Evolutionary conservation across 2,888 invertebrate genomes (phyloP).

Genomic region (Lacanobia wlatinum): DNA sequence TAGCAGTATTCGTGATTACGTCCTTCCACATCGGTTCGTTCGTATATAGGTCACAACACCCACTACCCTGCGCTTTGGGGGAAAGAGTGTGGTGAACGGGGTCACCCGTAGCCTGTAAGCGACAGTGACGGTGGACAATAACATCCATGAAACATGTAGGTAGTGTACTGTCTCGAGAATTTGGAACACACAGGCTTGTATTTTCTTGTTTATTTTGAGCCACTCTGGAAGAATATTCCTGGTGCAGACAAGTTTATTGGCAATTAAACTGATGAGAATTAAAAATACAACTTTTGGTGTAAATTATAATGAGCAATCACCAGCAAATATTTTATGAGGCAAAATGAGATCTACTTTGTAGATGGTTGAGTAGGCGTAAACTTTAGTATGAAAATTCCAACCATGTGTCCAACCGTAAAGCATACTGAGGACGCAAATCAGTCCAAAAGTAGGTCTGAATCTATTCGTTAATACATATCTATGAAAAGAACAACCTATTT

Average conservation of each 20-base stretch:
- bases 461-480: constrained; percentile 2
- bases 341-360: constrained; percentile 3
- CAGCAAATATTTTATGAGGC: neutral
- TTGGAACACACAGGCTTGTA: constrained; percentile 45
- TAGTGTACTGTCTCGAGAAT: constrained; percentile 26
- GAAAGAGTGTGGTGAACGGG: constrained; percentile 77
- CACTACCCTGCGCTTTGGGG: constrained; percentile 76
- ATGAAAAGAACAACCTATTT: constrained; percentile 1
- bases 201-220: neutral
- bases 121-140: constrained; percentile 71
- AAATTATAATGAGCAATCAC: neutral
- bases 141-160: constrained; percentile 44
- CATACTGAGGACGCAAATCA: constrained; percentile 6
- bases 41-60: constrained; percentile 81
- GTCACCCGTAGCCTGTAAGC: constrained; percentile 74
- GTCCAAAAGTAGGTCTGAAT: constrained; percentile 2
- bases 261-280: neutral
- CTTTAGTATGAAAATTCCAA: neutral
- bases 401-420: neutral
- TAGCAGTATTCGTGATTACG: constrained; percentile 52
- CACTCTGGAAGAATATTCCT: neutral
- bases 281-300: too few species aligned
- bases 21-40: constrained; percentile 64
- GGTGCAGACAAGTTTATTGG: neutral
- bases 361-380: neutral